Conservation (phyloP, 2,888 invertebrate species). For the Heliconius charithonia region DNA sequence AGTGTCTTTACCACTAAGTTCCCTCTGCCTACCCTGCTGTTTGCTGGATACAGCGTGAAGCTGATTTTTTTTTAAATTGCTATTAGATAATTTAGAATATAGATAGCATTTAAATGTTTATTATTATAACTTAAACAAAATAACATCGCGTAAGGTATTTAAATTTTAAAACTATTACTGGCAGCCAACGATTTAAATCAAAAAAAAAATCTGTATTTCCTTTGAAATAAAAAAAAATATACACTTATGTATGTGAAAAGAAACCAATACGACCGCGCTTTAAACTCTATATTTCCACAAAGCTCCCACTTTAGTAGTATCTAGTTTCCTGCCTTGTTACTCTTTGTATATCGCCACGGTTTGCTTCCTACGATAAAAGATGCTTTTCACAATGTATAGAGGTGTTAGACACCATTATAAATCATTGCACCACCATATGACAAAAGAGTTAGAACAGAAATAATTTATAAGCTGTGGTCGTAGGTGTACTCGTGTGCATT, state of each 20-base stretch:
- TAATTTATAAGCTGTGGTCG: too few relatives aligned
- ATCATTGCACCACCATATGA: constrained; percentile 17
- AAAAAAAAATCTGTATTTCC: background rate
- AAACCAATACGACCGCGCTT: background rate
- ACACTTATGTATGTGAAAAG: background rate
- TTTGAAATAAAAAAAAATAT: background rate
- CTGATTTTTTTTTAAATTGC: too few relatives aligned
- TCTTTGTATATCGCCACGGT: constrained; percentile 23
- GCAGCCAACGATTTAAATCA: background rate
- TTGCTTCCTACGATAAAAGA: constrained; percentile 21
- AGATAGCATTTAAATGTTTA: too few relatives aligned
- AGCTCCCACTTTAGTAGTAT: constrained; percentile 18
- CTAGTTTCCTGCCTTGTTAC: constrained; percentile 29
- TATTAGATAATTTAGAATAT: too few relatives aligned
- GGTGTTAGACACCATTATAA: constrained; percentile 10
- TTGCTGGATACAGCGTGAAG: too few relatives aligned
- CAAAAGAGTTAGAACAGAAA: background rate
- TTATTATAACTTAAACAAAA: too few relatives aligned
- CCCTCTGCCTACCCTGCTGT: too few relatives aligned
- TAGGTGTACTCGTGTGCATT: too few relatives aligned
- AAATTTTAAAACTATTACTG: background rate
- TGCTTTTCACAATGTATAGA: constrained; percentile 14
- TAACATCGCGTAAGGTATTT: background rate
- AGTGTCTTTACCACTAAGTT: too few relatives aligned
- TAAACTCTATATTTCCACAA: constrained; percentile 15